phyloP scores from a whole-genome alignment of 1,140 invertebrate genomes.

The Scylla paramamosain region DNA sequence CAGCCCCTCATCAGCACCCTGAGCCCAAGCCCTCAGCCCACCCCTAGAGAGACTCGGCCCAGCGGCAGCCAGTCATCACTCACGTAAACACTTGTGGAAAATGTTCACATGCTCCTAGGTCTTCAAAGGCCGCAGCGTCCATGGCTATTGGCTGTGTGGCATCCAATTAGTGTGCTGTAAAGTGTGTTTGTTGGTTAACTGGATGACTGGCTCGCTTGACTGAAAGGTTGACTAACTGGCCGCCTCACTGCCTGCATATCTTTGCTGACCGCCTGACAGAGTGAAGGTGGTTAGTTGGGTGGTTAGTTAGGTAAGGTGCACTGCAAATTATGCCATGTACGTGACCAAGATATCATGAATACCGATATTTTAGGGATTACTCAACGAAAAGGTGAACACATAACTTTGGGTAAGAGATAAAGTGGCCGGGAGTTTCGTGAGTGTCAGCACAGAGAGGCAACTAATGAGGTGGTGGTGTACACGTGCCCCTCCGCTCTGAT shows the following conservation, averaged over 20 bases:
- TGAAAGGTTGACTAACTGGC: not conserved
- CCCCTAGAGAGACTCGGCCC: not conserved
- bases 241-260: not conserved
- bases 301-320: not conserved
- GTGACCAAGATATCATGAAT: too few species aligned
- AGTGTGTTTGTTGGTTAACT: slow-evolving; percentile 1
- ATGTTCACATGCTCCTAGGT: not conserved
- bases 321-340: not conserved
- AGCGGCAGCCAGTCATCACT: not conserved
- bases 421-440: not conserved
- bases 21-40: not conserved
- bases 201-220: not conserved
- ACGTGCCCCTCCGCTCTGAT: too few species aligned
- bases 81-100: slow-evolving; percentile 13
- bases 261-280: not conserved
- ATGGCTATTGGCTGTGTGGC: not conserved
- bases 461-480: too few species aligned
- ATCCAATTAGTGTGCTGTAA: not conserved
- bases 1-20: not conserved
- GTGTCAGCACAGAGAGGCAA: too few species aligned
- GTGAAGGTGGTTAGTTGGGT: not conserved
- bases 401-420: not conserved
- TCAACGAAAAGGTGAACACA: too few species aligned
- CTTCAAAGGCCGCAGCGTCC: not conserved
- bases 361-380: too few species aligned